Evolutionary conservation across 2,888 invertebrate genomes (phyloP).

Genomic region (Venusia cambrica): DNA sequence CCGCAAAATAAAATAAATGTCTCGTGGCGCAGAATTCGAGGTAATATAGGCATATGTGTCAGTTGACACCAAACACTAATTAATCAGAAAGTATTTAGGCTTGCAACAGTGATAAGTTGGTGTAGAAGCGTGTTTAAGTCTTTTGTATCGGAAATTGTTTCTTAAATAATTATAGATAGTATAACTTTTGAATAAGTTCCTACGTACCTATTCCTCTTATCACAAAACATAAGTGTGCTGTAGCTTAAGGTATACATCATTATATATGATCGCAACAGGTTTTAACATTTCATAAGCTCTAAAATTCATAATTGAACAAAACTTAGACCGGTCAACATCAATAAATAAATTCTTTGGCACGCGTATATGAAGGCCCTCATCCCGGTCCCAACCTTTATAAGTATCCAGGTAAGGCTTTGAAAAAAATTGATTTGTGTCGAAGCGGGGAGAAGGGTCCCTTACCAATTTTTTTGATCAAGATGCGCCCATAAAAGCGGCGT

Average conservation of each 20-base stretch:
- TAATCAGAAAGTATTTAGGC: background rate
- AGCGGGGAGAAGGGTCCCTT: constrained; percentile 59
- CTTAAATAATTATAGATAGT: no score
- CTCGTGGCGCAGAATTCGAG: no score
- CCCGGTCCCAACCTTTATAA: constrained; percentile 41
- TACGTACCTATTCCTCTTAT: no score
- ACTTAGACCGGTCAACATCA: constrained; percentile 41
- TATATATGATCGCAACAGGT: no score
- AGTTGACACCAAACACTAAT: no score
- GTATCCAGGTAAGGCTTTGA: constrained; percentile 62
- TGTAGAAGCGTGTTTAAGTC: constrained; percentile 14
- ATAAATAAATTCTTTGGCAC: constrained; percentile 65
- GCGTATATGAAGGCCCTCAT: constrained; percentile 55
- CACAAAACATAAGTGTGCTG: no score
- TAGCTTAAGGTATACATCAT: no score
- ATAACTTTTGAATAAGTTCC: no score
- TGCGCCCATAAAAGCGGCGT: constrained; percentile 63
- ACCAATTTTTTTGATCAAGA: constrained; percentile 64
- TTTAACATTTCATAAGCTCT: no score
- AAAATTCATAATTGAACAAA: constrained; percentile 7
- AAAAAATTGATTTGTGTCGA: constrained; percentile 56
- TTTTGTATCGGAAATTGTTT: constrained; percentile 6
- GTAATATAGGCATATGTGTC: no score
- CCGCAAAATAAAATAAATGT: no score
- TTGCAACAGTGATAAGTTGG: constrained; percentile 7